Conservation (phyloP, 2,888 invertebrate genomes). For the Elmis aenea region DNA sequence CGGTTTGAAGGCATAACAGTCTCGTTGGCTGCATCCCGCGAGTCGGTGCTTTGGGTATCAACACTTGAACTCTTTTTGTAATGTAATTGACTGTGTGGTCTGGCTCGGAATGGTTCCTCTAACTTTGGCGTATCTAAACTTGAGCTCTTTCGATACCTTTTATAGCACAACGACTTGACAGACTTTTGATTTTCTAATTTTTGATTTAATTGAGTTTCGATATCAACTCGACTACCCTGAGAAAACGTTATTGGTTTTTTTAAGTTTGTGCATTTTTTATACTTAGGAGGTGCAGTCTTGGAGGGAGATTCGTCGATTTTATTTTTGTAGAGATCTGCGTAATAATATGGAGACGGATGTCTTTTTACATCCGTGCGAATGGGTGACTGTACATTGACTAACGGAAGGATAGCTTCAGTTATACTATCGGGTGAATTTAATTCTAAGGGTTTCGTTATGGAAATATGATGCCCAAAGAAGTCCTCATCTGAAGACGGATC, state of each 20-base stretch:
- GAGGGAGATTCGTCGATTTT: slow-evolving; percentile 31
- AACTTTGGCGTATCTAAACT: slow-evolving; percentile 35
- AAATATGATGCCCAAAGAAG: slow-evolving; percentile 38
- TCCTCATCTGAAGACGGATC: slow-evolving; percentile 46
- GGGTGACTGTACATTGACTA: slow-evolving; percentile 49
- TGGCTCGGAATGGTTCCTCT: slow-evolving; percentile 38
- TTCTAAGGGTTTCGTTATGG: slow-evolving; percentile 48
- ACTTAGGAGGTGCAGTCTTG: slow-evolving; percentile 16
- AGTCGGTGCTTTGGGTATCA: slow-evolving; percentile 66
- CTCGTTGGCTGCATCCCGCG: slow-evolving; percentile 51
- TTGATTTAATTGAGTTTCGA: slow-evolving; percentile 13
- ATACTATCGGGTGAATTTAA: slow-evolving; percentile 68
- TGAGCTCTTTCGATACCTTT: slow-evolving; percentile 38
- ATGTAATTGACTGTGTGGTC: slow-evolving; percentile 40
- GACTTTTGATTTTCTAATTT: slow-evolving; percentile 22
- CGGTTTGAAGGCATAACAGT: slow-evolving; percentile 68
- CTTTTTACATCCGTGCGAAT: slow-evolving; percentile 56
- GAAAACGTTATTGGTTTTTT: slow-evolving; percentile 45
- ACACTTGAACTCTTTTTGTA: slow-evolving; percentile 70
- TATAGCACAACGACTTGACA: slow-evolving; percentile 21
- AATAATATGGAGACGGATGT: slow-evolving; percentile 79
- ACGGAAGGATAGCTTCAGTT: slow-evolving; percentile 46
- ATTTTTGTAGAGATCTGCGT: slow-evolving; percentile 67
- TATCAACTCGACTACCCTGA: slow-evolving; percentile 4
- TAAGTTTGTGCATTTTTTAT: slow-evolving; percentile 36